These are phyloP conservation scores for Toxotes jaculatrix DNA, from an alignment of 2,113 vertebrate species.

Conservation along the genomic window DNA sequence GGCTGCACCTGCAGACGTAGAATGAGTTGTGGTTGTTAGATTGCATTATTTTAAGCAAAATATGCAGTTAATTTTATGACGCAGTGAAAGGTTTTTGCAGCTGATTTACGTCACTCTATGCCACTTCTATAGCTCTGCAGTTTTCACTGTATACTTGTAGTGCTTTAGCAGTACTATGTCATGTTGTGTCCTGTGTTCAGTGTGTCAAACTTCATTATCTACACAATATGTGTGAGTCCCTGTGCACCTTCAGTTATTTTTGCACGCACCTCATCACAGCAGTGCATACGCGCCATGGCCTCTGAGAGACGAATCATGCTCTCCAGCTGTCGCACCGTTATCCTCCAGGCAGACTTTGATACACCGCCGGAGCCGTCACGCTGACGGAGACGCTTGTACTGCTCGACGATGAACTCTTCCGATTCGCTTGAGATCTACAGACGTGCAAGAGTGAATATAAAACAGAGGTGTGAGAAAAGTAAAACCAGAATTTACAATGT, in stretches of 20 bases:
- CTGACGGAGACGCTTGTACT: constrained; percentile 97
- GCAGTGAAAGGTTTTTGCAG: background rate
- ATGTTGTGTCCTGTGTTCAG: no score
- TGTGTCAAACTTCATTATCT: background rate
- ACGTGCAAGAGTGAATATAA: background rate
- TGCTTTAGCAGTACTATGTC: background rate
- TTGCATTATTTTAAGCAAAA: no score
- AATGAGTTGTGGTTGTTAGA: background rate
- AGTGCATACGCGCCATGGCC: constrained; percentile 98
- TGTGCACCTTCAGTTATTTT: background rate
- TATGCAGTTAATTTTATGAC: background rate
- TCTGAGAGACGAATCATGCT: constrained; percentile 99
- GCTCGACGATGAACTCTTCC: constrained; percentile 98
- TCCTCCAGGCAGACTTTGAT: constrained; percentile 94
- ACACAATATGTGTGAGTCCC: background rate
- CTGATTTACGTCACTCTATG: background rate
- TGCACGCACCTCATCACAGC: constrained; percentile 93
- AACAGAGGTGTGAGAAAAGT: background rate
- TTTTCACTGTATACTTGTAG: background rate
- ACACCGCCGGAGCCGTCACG: constrained; percentile 91
- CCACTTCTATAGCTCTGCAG: background rate
- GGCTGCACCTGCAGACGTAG: constrained; percentile 90
- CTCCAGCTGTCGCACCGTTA: constrained; percentile 96
- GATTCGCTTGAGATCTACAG: constrained; percentile 95
- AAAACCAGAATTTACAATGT: background rate